Percentiles rank a stretch among this genome's conserved stretches.
Conservation (phyloP, 1,140 invertebrate species). For the Papilio polytes region DNA sequence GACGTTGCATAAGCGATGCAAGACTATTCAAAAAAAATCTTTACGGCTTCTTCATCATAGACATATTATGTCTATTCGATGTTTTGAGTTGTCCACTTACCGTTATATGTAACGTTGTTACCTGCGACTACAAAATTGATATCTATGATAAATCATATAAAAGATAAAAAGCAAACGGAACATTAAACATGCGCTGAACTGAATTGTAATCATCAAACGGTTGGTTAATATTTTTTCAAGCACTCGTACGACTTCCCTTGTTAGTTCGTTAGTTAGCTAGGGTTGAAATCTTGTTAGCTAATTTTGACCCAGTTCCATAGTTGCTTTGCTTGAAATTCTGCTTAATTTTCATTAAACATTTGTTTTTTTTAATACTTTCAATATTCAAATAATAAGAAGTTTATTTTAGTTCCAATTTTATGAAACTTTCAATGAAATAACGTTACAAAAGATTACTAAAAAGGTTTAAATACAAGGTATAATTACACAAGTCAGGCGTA, state of each 20-base stretch:
- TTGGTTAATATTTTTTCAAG: slow-evolving; percentile 28
- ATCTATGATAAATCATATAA: background rate
- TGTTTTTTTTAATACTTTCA: background rate
- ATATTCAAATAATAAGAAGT: background rate
- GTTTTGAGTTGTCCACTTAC: background rate
- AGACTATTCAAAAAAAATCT: too few relatives aligned
- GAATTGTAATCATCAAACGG: background rate
- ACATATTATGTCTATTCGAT: background rate
- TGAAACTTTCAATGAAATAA: background rate
- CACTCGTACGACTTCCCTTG: slow-evolving; percentile 26
- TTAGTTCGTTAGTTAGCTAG: slow-evolving; percentile 32
- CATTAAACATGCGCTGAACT: background rate
- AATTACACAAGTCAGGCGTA: background rate
- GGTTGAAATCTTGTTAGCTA: slow-evolving; percentile 36
- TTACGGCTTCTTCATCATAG: too few relatives aligned
- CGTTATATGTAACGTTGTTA: background rate
- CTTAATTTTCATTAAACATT: slow-evolving; percentile 16
- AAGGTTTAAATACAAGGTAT: background rate
- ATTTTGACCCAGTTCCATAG: slow-evolving; percentile 31
- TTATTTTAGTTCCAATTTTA: background rate
- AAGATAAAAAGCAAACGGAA: background rate
- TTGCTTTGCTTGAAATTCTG: background rate
- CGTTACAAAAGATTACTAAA: background rate
- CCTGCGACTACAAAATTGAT: background rate
- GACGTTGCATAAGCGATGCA: too few relatives aligned